Base-by-base conservation (phyloP, 2,888 invertebrate species). In the Cataglyphis albicans region DNA sequence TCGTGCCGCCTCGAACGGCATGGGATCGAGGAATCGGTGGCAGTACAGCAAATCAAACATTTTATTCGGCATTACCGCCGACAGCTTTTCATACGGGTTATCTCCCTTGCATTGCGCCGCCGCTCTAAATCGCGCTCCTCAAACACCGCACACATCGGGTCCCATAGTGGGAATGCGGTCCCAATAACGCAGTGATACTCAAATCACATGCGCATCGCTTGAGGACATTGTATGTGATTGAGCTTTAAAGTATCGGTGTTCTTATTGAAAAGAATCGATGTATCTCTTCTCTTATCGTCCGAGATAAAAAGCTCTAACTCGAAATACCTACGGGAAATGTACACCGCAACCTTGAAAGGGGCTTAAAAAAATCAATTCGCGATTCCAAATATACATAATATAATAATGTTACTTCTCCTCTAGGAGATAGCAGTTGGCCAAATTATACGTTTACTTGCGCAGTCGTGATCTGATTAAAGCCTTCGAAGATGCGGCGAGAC, bases 21-120 rank as follows among this genome's bases (percentile, higher is more conserved):
- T 2, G 12, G 41, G 41, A 10, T 41, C 64, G 83, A 84, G 87
- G 87, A 87, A 87, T 91, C 90, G 84, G 88, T 89, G 90, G 90
- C 87, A 87, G 87, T 91, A 89, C 90, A 91, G 91, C 92, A 92
- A 93, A 93, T 93, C 93, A 93, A 89, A 90, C 89, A 92, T 93
- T 93, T 93, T 93, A 93, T 93, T 93, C 91, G 88, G 89, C 91
- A 89, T 91, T 92, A 91, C 89, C 88, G 90, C 89, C 91, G 92
- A 93, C 93, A 91, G 92, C 90, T 92, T 92, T 93, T 93, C 93
- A 93, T 92, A 91, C 90, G 92, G 92, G 92, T 93, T 93, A 93
- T 93, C 93, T 92, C 89, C 90, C 55, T 91, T 91, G 90, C 91
- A 91, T 90, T 90, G 89, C 91, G 90, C 91, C 89, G 91, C 88